These are phyloP conservation scores for Leuciscus idus DNA, from an alignment of 2,113 vertebrate species.

Conservation along the genomic window DNA sequence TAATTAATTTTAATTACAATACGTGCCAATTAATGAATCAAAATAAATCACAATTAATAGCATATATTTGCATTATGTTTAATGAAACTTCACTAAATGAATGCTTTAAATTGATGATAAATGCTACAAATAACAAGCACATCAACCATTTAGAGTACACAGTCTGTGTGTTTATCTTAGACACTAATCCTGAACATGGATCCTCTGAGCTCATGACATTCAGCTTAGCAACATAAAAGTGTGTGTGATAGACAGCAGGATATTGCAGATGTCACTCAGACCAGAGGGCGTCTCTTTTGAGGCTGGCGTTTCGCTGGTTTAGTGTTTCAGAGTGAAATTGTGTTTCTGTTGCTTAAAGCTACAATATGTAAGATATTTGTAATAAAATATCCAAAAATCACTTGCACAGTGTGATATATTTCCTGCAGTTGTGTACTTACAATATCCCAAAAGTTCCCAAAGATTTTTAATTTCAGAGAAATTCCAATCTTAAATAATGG, in stretches of 20 bases:
- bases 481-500: too few relatives aligned
- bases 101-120: not conserved
- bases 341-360: slow-evolving; percentile 8
- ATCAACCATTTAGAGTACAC: not conserved
- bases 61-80: not conserved
- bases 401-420: too few relatives aligned
- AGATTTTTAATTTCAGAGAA: too few relatives aligned
- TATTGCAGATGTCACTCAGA: slow-evolving; percentile 44
- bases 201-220: slow-evolving; percentile 34
- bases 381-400: too few relatives aligned
- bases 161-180: not conserved
- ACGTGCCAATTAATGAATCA: not conserved
- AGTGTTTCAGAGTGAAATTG: not conserved
- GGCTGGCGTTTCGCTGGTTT: slow-evolving; percentile 8
- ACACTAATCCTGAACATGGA: slow-evolving; percentile 16
- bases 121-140: not conserved
- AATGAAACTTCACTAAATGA: not conserved
- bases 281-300: slow-evolving; percentile 34
- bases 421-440: too few relatives aligned
- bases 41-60: not conserved
- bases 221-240: slow-evolving; percentile 31
- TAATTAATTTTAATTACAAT: not conserved
- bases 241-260: slow-evolving; percentile 49
- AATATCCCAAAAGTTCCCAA: too few relatives aligned
- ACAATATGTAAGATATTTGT: too few relatives aligned